Percentiles rank a stretch among this genome's conserved stretches.
phyloP scores from a whole-genome alignment of 2,113 vertebrate genomes.

The Campylorhamphus procurvoides region DNA sequence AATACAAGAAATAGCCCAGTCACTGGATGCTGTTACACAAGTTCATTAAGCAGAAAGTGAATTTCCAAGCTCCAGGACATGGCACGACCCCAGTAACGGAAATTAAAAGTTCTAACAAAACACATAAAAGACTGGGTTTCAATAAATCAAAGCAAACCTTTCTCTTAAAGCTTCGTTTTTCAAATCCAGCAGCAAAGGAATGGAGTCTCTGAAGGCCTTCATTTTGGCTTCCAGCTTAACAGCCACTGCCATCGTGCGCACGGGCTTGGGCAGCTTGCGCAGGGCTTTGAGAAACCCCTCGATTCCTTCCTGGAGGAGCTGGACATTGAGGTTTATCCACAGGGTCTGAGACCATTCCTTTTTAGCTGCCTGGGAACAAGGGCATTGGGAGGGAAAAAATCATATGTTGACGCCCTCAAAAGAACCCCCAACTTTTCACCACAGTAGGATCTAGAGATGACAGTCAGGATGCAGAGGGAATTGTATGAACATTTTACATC shows the following conservation, averaged over 20 bases:
- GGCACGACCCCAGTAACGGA: background rate
- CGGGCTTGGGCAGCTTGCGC: conserved; percentile 82
- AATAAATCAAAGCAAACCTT: conserved; percentile 76
- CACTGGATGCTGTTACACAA: background rate
- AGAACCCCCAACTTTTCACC: background rate
- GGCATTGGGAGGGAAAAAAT: background rate
- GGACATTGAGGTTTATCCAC: conserved; percentile 90
- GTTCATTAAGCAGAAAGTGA: background rate
- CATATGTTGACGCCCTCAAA: background rate
- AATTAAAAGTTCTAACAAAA: background rate
- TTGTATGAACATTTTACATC: background rate
- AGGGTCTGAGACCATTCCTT: conserved; percentile 91
- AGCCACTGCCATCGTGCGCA: conserved; percentile 78
- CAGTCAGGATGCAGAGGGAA: background rate
- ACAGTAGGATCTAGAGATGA: background rate
- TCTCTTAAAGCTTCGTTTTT: conserved; percentile 94
- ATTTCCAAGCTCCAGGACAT: background rate
- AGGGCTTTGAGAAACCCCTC: conserved; percentile 84
- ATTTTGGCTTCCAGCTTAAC: conserved; percentile 84
- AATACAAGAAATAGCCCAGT: background rate
- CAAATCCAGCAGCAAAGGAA: conserved; percentile 91
- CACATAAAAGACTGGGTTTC: background rate
- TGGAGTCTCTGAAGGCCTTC: conserved; percentile 92
- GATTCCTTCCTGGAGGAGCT: conserved; percentile 87
- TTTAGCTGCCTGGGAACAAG: conserved; percentile 81